A percentile compares a stretch with the other conserved stretches of the same genome.
phyloP scores from a whole-genome alignment of 2,797 vertebrate species.

The Scolopax rusticola region DNA sequence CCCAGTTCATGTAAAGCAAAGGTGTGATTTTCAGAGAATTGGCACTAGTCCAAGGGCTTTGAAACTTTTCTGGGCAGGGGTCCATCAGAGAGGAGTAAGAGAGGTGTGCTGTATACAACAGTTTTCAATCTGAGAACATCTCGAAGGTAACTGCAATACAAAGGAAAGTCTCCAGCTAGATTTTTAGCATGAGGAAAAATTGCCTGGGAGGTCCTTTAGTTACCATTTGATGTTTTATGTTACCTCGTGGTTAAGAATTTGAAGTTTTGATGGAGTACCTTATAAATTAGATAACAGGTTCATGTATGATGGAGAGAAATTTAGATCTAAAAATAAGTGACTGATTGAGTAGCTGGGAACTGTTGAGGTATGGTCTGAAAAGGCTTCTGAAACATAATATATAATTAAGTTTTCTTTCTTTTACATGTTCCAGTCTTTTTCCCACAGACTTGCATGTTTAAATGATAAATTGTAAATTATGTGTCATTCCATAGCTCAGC shows the following conservation, averaged over 20 bases:
- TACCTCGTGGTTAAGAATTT: not conserved
- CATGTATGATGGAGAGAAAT: slow-evolving; percentile 3
- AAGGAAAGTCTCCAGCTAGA: not conserved
- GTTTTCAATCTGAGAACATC: not conserved
- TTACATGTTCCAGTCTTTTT: not conserved
- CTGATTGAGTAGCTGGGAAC: not conserved
- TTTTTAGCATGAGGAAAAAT: not conserved
- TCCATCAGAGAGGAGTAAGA: not conserved
- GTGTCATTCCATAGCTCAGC: not conserved
- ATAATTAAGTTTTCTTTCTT: slow-evolving; percentile 41
- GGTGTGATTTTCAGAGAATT: not conserved
- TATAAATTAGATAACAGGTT: slow-evolving; percentile 53
- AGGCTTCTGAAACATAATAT: slow-evolving; percentile 8
- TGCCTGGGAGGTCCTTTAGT: not conserved
- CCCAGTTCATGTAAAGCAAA: not conserved
- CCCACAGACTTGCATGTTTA: not conserved
- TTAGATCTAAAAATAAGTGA: slow-evolving; percentile 54
- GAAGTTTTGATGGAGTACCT: slow-evolving; percentile 43
- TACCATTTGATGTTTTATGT: slow-evolving; percentile 3
- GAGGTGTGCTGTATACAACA: not conserved
- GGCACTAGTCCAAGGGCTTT: not conserved
- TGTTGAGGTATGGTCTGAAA: slow-evolving; percentile 10
- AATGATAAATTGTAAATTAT: slow-evolving; percentile 36
- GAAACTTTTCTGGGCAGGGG: not conserved
- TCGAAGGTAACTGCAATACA: not conserved